phyloP scores from a whole-genome alignment of 1,140 invertebrate genomes.

The Caligus rogercresseyi region DNA sequence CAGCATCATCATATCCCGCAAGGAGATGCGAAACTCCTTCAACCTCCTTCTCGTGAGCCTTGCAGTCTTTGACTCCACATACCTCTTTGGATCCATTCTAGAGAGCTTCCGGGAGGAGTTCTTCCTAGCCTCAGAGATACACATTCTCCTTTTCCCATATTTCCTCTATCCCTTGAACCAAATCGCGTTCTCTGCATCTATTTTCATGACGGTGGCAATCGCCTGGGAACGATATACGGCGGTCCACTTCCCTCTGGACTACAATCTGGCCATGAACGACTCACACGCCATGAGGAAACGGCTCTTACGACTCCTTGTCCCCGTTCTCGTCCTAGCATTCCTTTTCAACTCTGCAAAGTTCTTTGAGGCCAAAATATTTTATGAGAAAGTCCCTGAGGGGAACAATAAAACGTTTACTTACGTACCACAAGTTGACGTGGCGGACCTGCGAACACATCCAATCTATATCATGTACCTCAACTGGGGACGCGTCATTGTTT shows the following conservation, averaged over 20 bases:
- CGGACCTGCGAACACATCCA: slow-evolving; percentile 10
- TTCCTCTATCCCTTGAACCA: slow-evolving; percentile 13
- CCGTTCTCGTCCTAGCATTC: background rate
- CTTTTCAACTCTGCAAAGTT: slow-evolving; percentile 11
- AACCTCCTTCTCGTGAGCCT: slow-evolving; percentile 17
- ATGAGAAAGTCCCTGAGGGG: background rate
- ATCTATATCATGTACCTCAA: slow-evolving; percentile 2
- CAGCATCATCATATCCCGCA: slow-evolving; percentile 8
- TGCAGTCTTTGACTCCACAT: slow-evolving; percentile 14
- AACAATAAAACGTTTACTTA: background rate
- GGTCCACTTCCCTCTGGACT: slow-evolving; percentile 17
- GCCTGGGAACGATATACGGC: slow-evolving; percentile 18
- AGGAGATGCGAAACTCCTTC: slow-evolving; percentile 16
- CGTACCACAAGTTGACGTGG: background rate
- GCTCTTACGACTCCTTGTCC: background rate
- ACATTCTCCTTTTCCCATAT: slow-evolving; percentile 14
- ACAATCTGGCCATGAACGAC: slow-evolving; percentile 16
- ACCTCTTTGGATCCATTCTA: slow-evolving; percentile 10
- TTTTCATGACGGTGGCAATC: slow-evolving; percentile 20
- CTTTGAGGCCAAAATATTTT: slow-evolving; percentile 11
- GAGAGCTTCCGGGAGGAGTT: slow-evolving; percentile 15
- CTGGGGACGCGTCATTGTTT: background rate
- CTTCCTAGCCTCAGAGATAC: background rate
- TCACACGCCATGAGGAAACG: background rate
- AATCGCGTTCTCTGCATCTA: slow-evolving; percentile 11